Evolutionary conservation across 37 sponge, comb jelly and placozoan species (phyloP).

Genomic region (Spongia lamella): DNA sequence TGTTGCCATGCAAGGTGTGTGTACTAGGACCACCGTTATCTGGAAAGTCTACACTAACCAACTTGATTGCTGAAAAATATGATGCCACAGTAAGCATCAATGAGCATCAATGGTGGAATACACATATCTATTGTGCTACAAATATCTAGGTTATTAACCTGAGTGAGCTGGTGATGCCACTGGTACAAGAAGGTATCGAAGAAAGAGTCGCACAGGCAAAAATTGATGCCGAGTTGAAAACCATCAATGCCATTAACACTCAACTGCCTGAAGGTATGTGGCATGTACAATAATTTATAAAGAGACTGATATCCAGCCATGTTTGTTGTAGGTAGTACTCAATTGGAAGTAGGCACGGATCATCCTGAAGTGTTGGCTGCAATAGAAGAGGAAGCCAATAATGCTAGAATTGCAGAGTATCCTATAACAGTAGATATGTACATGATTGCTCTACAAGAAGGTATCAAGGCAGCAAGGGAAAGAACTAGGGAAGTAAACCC

Average conservation of each 20-base stretch:
- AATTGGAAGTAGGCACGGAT: constrained; percentile 30
- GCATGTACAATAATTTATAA: constrained; percentile 16
- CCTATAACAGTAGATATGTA: constrained; percentile 67
- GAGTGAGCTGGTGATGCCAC: constrained; percentile 54
- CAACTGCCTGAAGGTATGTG: constrained; percentile 31
- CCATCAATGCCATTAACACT: constrained; percentile 30
- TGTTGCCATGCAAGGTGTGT: constrained; percentile 88
- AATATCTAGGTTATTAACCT: constrained; percentile 51
- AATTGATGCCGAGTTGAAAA: constrained; percentile 55
- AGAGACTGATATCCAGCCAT: constrained; percentile 5
- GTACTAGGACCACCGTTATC: constrained; percentile 88
- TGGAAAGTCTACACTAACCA: constrained; percentile 78
- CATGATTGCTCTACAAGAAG: constrained; percentile 58
- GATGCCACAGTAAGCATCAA: constrained; percentile 65
- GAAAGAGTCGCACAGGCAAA: constrained; percentile 56
- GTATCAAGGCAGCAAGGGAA: constrained; percentile 46
- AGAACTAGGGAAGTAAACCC: constrained; percentile 23
- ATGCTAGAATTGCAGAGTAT: constrained; percentile 1
- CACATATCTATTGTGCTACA: not conserved
- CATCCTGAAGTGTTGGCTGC: constrained; percentile 78
- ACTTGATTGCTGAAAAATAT: constrained; percentile 74
- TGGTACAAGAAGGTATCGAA: constrained; percentile 46
- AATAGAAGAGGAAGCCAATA: constrained; percentile 52
- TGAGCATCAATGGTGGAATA: not conserved
- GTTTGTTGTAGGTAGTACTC: not conserved